Evolutionary conservation across 2,113 vertebrate genomes (phyloP).

Genomic region (Origma solitaria): DNA sequence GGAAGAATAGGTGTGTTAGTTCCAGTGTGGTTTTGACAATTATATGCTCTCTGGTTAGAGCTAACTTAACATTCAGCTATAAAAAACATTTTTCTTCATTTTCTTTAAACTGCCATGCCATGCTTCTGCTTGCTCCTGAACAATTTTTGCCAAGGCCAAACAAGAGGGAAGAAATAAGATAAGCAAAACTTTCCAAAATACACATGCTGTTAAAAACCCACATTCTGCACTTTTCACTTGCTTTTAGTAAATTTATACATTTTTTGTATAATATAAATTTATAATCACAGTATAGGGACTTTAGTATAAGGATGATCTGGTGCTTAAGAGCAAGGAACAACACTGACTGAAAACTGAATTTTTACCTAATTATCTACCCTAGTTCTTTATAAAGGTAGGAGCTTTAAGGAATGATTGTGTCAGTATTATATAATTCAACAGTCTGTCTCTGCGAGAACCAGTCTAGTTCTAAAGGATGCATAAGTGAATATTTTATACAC

Average conservation of each 20-base stretch:
- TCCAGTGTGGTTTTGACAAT: slow-evolving; percentile 24
- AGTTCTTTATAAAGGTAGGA: not conserved
- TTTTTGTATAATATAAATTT: not conserved
- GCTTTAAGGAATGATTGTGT: not conserved
- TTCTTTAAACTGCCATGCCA: not conserved
- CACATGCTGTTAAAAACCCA: accelerated
- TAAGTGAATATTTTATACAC: not conserved
- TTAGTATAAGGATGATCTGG: not conserved
- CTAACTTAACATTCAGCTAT: not conserved
- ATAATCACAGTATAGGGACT: not conserved
- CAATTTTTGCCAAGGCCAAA: not conserved
- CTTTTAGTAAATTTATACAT: not conserved
- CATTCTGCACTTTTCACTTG: not conserved
- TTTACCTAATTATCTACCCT: not conserved
- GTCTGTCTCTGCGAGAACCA: not conserved
- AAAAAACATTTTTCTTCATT: not conserved
- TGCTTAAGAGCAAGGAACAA: not conserved
- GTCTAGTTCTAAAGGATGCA: not conserved
- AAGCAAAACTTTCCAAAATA: not conserved
- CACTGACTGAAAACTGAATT: not conserved
- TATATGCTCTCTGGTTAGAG: not conserved
- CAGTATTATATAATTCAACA: not conserved
- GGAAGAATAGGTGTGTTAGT: slow-evolving; percentile 52
- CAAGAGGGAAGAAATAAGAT: not conserved
- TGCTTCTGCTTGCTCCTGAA: not conserved